A percentile compares a stretch with the other conserved stretches of the same genome.
Evolutionary conservation across 2,888 invertebrate genomes (phyloP).

Genomic region (Mimachlamys varia): DNA sequence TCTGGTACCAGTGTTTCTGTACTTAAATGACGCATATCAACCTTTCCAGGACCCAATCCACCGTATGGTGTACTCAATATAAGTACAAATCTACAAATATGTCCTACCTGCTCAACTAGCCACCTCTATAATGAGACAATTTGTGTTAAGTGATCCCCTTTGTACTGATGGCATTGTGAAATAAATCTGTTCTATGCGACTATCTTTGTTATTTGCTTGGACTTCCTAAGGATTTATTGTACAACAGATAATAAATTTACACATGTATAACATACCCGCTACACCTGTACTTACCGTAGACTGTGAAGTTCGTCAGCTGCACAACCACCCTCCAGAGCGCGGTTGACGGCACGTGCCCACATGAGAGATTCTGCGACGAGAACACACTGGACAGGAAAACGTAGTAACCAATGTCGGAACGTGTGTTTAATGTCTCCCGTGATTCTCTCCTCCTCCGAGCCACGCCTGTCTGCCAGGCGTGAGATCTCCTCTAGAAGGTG

Average conservation of each 20-base stretch:
- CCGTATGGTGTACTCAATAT: too few species aligned
- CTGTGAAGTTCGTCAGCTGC: conserved; percentile 68
- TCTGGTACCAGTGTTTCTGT: too few species aligned
- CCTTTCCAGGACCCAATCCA: too few species aligned
- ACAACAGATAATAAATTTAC: background rate
- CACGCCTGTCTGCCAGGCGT: conserved; percentile 50
- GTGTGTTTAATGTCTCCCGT: conserved; percentile 63
- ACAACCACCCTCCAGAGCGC: conserved; percentile 69
- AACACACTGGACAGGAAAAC: conserved; percentile 79
- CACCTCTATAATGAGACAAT: too few species aligned
- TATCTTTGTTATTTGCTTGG: too few species aligned
- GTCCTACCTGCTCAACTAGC: too few species aligned
- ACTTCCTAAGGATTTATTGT: too few species aligned
- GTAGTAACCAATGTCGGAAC: conserved; percentile 77
- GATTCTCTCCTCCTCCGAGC: conserved; percentile 48
- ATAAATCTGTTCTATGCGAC: too few species aligned
- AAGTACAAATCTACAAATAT: too few species aligned
- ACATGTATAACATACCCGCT: background rate
- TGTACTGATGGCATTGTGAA: too few species aligned
- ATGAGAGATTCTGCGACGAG: conserved; percentile 76
- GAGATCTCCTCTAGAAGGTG: conserved; percentile 75
- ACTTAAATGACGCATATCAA: too few species aligned
- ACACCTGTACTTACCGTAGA: conserved; percentile 53
- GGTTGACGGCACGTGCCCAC: conserved; percentile 73
- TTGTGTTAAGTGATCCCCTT: too few species aligned